Conservation (phyloP, 2,888 invertebrate species). For the Plemyria rubiginata region DNA sequence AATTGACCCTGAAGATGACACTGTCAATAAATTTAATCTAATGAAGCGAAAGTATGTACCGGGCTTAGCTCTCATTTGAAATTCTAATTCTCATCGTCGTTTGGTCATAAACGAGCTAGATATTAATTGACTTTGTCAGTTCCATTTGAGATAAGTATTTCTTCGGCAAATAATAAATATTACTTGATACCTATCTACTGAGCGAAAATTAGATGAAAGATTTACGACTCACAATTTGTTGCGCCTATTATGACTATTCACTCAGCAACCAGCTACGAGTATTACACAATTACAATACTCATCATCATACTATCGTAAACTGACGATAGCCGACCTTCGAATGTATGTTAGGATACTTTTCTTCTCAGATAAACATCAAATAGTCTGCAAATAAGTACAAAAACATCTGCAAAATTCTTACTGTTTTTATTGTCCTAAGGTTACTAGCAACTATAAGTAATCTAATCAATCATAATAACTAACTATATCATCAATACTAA, state of each 20-base stretch:
- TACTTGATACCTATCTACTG: slow-evolving; percentile 16
- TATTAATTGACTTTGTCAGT: slow-evolving; percentile 52
- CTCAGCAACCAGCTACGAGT: slow-evolving; percentile 2
- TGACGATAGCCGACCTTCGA: slow-evolving; percentile 3
- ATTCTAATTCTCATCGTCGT: slow-evolving; percentile 52
- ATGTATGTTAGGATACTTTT: slow-evolving; percentile 5
- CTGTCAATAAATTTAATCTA: slow-evolving; percentile 44
- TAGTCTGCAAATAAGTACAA: neutral
- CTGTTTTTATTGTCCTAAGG: slow-evolving; percentile 3
- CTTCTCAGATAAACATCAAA: slow-evolving; percentile 1
- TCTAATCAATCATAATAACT: slow-evolving; percentile 21
- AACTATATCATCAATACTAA: slow-evolving; percentile 20
- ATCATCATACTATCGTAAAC: neutral
- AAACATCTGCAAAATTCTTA: slow-evolving; percentile 5
- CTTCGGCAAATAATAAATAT: slow-evolving; percentile 42
- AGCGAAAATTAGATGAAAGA: slow-evolving; percentile 41
- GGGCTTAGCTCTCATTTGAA: slow-evolving; percentile 53
- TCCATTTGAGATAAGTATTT: slow-evolving; percentile 50
- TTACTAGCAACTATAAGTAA: slow-evolving; percentile 4
- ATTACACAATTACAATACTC: slow-evolving; percentile 5
- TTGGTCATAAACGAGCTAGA: slow-evolving; percentile 42
- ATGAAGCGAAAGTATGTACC: slow-evolving; percentile 33
- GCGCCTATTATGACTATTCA: slow-evolving; percentile 1
- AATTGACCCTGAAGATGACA: slow-evolving; percentile 17
- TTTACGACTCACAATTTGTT: neutral